phyloP scores from a whole-genome alignment of 1,140 invertebrate genomes.

The Daktulosphaira vitifoliae region DNA sequence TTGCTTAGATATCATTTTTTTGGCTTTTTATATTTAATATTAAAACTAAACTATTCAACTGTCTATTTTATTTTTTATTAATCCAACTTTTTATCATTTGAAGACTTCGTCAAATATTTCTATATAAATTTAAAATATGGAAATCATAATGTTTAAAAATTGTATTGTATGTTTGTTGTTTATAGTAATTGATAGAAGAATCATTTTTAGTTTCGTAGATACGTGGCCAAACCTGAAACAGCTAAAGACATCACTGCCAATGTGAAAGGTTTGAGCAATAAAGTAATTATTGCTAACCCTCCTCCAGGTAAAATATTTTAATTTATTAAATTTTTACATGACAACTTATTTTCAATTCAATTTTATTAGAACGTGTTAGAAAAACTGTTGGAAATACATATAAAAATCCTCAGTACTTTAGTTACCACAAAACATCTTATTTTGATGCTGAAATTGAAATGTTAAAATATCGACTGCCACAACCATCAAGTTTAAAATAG shows the following conservation, averaged over 20 bases:
- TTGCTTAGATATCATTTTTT: no score
- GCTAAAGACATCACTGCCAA: constrained; percentile 9
- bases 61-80: no score
- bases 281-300: constrained; percentile 21
- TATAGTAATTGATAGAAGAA: constrained; percentile 24
- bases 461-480: constrained; percentile 62
- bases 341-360: neutral
- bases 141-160: neutral
- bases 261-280: constrained; percentile 23
- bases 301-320: constrained; percentile 12
- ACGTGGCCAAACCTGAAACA: neutral
- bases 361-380: constrained; percentile 55
- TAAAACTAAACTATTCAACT: no score
- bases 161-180: neutral
- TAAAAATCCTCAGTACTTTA: constrained; percentile 80
- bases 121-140: no score
- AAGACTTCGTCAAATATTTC: no score
- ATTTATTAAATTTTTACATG: neutral
- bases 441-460: constrained; percentile 80
- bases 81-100: no score
- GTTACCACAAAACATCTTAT: constrained; percentile 66
- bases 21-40: no score
- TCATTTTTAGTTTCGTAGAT: constrained; percentile 30
- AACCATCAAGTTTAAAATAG: constrained; percentile 50
- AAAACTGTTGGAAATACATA: constrained; percentile 65